Conservation (phyloP, 2,888 invertebrate species). For the Drosophila leonis region DNA sequence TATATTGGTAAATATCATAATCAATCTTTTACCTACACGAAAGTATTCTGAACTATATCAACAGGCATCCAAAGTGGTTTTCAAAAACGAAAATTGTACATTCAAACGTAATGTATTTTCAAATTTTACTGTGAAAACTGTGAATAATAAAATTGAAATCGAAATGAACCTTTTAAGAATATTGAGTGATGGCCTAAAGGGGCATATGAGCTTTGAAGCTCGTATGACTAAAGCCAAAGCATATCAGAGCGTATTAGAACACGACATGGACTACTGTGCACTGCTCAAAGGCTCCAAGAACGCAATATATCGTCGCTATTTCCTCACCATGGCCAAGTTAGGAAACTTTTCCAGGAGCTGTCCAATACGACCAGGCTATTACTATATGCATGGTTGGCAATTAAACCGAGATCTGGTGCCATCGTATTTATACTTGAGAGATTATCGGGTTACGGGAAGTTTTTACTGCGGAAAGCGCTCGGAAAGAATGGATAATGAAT, state of each 20-base stretch:
- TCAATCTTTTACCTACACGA: not conserved
- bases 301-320: slow-evolving; percentile 59
- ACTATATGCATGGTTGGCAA: slow-evolving; percentile 62
- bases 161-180: slow-evolving; percentile 33
- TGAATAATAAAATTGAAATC: slow-evolving; percentile 39
- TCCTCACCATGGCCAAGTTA: slow-evolving; percentile 49
- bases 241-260: slow-evolving; percentile 60
- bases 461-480: slow-evolving; percentile 59
- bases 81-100: slow-evolving; percentile 44
- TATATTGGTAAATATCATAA: slow-evolving; percentile 39
- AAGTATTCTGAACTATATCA: not conserved
- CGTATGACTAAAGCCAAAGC: slow-evolving; percentile 40
- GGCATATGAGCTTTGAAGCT: slow-evolving; percentile 59
- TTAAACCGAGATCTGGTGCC: slow-evolving; percentile 51
- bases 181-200: slow-evolving; percentile 50
- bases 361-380: slow-evolving; percentile 57
- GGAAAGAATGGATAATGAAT: slow-evolving; percentile 11
- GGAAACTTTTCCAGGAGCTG: slow-evolving; percentile 61
- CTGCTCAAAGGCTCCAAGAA: slow-evolving; percentile 47
- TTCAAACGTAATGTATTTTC: slow-evolving; percentile 50
- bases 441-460: slow-evolving; percentile 55
- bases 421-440: slow-evolving; percentile 64
- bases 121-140: slow-evolving; percentile 49
- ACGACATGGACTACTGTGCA: slow-evolving; percentile 63
- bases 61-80: slow-evolving; percentile 48